Conservation (phyloP, 2,113 vertebrate species). For the Dasyurus viverrinus region DNA sequence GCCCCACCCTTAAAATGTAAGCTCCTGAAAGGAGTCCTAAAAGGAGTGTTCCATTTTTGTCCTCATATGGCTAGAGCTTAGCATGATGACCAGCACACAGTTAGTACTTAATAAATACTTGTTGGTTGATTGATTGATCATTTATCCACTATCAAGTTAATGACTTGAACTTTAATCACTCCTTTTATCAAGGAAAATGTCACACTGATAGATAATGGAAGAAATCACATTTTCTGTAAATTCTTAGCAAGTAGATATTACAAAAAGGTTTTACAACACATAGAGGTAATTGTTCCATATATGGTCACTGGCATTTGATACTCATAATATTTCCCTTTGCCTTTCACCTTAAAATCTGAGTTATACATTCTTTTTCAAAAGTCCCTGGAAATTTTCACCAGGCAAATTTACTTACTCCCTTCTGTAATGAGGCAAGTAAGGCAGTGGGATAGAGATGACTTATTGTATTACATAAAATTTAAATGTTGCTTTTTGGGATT, state of each 20-base stretch:
- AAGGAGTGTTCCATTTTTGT: background rate
- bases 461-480: conserved; percentile 69
- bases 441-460: conserved; percentile 47
- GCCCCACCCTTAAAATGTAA: background rate
- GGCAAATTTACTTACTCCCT: conserved; percentile 62
- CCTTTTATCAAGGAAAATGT: conserved; percentile 37
- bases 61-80: background rate
- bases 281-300: background rate
- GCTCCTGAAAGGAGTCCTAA: background rate
- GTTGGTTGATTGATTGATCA: background rate
- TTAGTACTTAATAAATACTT: background rate
- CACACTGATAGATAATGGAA: background rate
- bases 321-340: background rate
- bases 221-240: background rate
- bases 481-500: conserved; percentile 64
- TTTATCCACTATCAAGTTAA: background rate
- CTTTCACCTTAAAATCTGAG: conserved; percentile 20
- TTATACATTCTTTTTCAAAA: conserved; percentile 50
- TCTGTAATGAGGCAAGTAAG: conserved; percentile 55
- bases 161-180: background rate
- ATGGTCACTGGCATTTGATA: conserved; percentile 20
- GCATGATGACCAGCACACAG: background rate
- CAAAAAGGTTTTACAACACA: background rate
- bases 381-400: conserved; percentile 43
- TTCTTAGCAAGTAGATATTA: background rate